phyloP scores from a whole-genome alignment of 2,888 invertebrate species.

The Ypsolopha sequella region DNA sequence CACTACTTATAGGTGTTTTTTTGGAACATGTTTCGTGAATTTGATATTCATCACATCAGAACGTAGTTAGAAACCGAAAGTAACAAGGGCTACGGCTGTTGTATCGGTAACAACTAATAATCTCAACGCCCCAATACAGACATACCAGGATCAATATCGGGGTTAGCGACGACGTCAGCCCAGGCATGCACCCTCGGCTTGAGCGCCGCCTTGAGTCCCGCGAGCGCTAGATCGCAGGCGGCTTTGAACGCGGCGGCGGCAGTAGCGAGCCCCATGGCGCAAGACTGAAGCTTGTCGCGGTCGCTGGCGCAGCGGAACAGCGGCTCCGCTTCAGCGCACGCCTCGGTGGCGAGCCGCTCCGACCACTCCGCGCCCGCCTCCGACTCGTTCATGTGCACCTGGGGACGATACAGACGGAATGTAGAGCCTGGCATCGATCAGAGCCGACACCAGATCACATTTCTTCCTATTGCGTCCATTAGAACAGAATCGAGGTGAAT shows the following conservation, averaged over 20 bases:
- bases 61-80: too few species aligned
- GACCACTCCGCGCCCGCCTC: constrained; percentile 93
- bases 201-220: constrained; percentile 32
- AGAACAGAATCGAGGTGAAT: too few species aligned
- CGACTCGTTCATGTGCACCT: constrained; percentile 91
- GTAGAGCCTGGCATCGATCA: too few species aligned
- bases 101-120: not conserved
- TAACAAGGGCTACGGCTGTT: not conserved
- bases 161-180: constrained; percentile 34
- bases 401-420: too few species aligned
- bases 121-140: too few species aligned
- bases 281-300: constrained; percentile 38
- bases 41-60: too few species aligned
- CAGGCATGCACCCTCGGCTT: constrained; percentile 29
- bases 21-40: too few species aligned
- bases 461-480: too few species aligned
- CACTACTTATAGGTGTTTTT: too few species aligned
- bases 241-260: constrained; percentile 46
- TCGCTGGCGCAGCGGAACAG: constrained; percentile 65
- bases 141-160: constrained; percentile 22
- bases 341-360: constrained; percentile 83
- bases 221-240: constrained; percentile 31
- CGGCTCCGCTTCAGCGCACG: constrained; percentile 77
- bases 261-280: constrained; percentile 38
- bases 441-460: too few species aligned